These are phyloP conservation scores for Neocrepidodera transversa DNA, from an alignment of 2,888 invertebrate genomes.

Conservation along the genomic window DNA sequence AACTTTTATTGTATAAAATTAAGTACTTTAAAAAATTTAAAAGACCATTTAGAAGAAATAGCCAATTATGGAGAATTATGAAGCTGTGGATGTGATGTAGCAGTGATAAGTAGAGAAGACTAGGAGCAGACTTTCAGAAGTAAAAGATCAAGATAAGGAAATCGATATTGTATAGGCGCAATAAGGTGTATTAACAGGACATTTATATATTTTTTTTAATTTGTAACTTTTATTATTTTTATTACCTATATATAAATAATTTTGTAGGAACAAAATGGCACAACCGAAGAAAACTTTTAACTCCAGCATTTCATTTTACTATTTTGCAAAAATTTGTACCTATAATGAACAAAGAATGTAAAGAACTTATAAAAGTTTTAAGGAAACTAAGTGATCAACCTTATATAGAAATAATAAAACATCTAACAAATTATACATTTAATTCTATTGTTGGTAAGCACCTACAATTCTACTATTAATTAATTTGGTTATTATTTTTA, in stretches of 20 bases:
- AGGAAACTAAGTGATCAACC: constrained; percentile 21
- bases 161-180: no score
- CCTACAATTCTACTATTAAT: background rate
- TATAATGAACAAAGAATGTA: constrained; percentile 39
- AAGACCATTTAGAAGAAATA: no score
- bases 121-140: no score
- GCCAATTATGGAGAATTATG: no score
- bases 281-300: constrained; percentile 39
- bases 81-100: no score
- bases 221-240: no score
- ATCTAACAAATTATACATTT: constrained; percentile 38
- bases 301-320: constrained; percentile 43
- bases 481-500: background rate
- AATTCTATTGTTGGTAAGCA: constrained; percentile 37
- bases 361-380: constrained; percentile 29
- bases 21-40: no score
- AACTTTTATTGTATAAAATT: no score
- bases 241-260: background rate
- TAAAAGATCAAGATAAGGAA: no score
- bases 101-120: no score
- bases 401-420: constrained; percentile 33
- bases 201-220: no score
- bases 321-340: constrained; percentile 39
- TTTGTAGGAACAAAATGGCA: constrained; percentile 40
- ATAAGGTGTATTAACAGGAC: no score